Evolutionary conservation across 2,113 vertebrate species (phyloP).

Genomic region (Chrysemys picta): DNA sequence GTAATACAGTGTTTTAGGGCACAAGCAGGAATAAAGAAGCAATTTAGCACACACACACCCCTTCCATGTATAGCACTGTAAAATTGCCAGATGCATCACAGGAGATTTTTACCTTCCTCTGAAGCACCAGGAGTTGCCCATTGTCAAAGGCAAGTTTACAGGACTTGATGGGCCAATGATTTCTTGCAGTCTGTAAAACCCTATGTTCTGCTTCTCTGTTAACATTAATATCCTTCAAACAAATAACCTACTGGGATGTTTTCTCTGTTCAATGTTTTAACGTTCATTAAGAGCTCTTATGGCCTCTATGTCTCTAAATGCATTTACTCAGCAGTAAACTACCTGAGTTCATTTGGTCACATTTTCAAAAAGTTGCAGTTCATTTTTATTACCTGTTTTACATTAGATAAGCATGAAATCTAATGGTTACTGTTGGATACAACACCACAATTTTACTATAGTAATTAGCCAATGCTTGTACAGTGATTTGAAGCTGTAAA

Average conservation of each 20-base stretch:
- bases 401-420: background rate
- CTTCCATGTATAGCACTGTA: background rate
- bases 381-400: background rate
- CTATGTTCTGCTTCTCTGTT: background rate
- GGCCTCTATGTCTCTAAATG: background rate
- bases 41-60: slow-evolving; percentile 18
- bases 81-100: slow-evolving; percentile 52
- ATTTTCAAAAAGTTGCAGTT: background rate
- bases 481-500: slow-evolving; percentile 13
- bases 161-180: background rate
- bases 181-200: background rate
- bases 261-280: background rate
- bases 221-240: background rate
- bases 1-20: slow-evolving; percentile 38
- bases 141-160: slow-evolving; percentile 16
- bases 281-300: background rate
- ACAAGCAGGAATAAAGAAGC: slow-evolving; percentile 58
- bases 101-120: slow-evolving; percentile 62
- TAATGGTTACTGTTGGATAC: slow-evolving; percentile 16
- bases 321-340: background rate
- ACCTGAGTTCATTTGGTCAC: background rate
- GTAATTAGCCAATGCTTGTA: background rate
- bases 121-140: slow-evolving; percentile 44
- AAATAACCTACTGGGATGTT: background rate
- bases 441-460: background rate